Evolutionary conservation across 2,888 invertebrate species (phyloP), one percentile per base, ranked within the genome.

Genomic region (Zaprionus lineosus): DNA sequence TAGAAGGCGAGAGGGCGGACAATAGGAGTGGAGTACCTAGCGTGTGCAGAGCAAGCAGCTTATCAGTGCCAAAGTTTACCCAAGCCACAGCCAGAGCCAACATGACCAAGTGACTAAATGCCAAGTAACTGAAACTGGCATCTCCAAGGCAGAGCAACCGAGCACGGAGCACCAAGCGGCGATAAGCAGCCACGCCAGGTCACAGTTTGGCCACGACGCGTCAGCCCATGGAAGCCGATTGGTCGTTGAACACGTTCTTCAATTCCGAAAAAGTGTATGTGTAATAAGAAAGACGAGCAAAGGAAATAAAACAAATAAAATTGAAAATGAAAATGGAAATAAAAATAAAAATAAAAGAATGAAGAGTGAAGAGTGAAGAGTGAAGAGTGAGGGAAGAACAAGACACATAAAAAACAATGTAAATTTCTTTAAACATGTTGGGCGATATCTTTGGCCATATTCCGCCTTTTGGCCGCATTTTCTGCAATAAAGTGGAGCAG

Each of bases 191-290:
- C 29, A 33, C 24, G 12, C 7, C 24, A 34, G 33, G 33, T 47
- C 57, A 16, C 41, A 28, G 40, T 43, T 43, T 11, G 40, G 34
- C 12, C 34, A 1, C 4, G n/a, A 11, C 12, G 29, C 3, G 2
- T 2, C 7, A 31, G 43, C 43, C 37, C 33, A 41, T 24, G 58
- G 43, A 28, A 52, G 37, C 44, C 64, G 68, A 76, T 81, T 76
- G 79, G 69, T 79, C 64, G 75, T 75, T 78, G 83, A 81, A 78
- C 79, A 81, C 85, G 81, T 84, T 81, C 81, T 58, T 64, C 62
- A 69, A 74, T 69, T 70, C 46, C 39, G 39, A 39, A 18, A 53
- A 41, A 28, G 16, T 1, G n/a, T 39, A n/a, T 34, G 14, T 11
- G 14, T 14, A 15, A n/a, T n/a, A n/a, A n/a, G n/a, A n/a, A n/a